A percentile compares a stretch with the other conserved stretches of the same genome.
These are phyloP conservation scores for Plemyria rubiginata DNA, from an alignment of 2,888 invertebrate genomes.

Conservation along the genomic window DNA sequence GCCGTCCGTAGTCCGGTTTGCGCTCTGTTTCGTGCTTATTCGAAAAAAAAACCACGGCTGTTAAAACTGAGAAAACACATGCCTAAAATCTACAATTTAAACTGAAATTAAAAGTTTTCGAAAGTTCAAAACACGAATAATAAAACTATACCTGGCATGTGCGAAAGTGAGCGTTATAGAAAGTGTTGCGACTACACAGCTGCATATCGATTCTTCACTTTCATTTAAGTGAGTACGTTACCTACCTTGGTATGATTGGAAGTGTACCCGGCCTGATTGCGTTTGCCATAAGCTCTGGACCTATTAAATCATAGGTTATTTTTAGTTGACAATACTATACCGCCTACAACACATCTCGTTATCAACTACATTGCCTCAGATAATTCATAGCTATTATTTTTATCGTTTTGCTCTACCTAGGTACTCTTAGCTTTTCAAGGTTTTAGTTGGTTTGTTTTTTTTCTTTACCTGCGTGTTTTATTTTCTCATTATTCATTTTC, in stretches of 20 bases:
- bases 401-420: constrained; percentile 6
- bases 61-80: neutral
- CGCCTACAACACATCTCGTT: constrained; percentile 14
- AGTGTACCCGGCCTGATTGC: constrained; percentile 13
- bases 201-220: constrained; percentile 33
- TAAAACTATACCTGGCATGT: constrained; percentile 12
- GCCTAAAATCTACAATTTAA: constrained; percentile 10
- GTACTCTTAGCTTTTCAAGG: constrained; percentile 10
- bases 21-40: constrained; percentile 52
- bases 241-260: constrained; percentile 8
- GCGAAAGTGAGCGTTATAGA: constrained; percentile 39
- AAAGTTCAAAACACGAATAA: constrained; percentile 7
- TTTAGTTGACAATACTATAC: constrained; percentile 32
- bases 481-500: no score
- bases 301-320: constrained; percentile 33
- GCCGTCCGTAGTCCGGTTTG: constrained; percentile 61
- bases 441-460: neutral
- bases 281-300: constrained; percentile 17
- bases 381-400: constrained; percentile 16
- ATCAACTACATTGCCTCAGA: constrained; percentile 7
- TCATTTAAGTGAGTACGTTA: constrained; percentile 39
- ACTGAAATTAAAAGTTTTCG: neutral
- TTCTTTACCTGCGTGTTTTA: no score
- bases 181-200: constrained; percentile 32
- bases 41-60: constrained; percentile 40